These are phyloP conservation scores for Listronotus oregonensis DNA, from an alignment of 1,140 invertebrate genomes.

Conservation along the genomic window DNA sequence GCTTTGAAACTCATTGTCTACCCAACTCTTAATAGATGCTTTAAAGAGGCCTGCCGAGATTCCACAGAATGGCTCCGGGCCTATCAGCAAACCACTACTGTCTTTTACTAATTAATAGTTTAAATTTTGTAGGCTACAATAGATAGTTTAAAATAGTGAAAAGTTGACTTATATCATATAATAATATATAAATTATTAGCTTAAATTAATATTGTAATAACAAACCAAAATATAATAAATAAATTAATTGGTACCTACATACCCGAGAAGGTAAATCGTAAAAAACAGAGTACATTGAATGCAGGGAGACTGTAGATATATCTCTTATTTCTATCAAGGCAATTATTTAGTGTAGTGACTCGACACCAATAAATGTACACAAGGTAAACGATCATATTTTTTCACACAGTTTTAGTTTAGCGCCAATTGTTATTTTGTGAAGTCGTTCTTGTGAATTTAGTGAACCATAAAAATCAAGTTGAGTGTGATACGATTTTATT, in stretches of 20 bases:
- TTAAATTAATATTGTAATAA: neutral
- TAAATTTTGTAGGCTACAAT: too few relatives aligned
- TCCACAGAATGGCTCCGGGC: too few relatives aligned
- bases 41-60: too few relatives aligned
- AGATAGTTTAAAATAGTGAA: too few relatives aligned
- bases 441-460: constrained; percentile 26
- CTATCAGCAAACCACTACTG: too few relatives aligned
- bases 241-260: constrained; percentile 10
- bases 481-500: too few relatives aligned
- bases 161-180: neutral
- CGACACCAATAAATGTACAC: constrained; percentile 39
- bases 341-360: constrained; percentile 42
- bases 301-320: constrained; percentile 36
- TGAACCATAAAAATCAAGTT: constrained; percentile 25
- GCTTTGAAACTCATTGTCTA: too few relatives aligned
- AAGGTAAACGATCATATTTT: constrained; percentile 43
- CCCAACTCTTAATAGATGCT: too few relatives aligned
- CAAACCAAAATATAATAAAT: neutral
- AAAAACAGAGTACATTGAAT: constrained; percentile 33
- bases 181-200: neutral
- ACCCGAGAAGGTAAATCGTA: constrained; percentile 18
- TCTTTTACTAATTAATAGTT: too few relatives aligned
- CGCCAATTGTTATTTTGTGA: constrained; percentile 32
- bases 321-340: constrained; percentile 41
- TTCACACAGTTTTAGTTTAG: constrained; percentile 25